Percentiles rank a stretch among this genome's conserved stretches.
Conservation (phyloP, 2,113 vertebrate genomes). For the Stomatorhinus ivindoensis region DNA sequence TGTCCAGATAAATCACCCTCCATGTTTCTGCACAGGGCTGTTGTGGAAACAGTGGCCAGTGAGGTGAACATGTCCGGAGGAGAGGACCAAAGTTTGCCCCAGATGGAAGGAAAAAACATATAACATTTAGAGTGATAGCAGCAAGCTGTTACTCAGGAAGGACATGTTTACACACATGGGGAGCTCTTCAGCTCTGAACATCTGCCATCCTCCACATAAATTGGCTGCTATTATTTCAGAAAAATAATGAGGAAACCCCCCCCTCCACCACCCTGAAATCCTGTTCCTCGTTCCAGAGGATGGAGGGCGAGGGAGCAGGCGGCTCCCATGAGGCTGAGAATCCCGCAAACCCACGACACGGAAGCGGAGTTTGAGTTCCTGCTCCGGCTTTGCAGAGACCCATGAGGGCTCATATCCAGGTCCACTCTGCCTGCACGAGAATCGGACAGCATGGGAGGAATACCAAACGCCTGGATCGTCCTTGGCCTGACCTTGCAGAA, state of each 20-base stretch:
- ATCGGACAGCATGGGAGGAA: neutral
- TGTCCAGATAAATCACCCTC: conserved; percentile 14
- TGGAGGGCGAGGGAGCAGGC: neutral
- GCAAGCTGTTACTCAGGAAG: neutral
- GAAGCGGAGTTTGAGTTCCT: neutral
- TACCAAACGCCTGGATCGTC: neutral
- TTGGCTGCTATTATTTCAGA: conserved; percentile 5
- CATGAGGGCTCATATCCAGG: neutral
- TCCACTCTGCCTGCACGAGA: neutral
- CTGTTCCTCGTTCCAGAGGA: neutral
- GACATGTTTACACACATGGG: neutral
- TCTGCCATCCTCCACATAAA: neutral
- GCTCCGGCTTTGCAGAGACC: neutral
- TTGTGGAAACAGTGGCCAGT: conserved; percentile 13
- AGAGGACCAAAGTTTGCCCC: neutral
- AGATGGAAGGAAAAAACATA: neutral
- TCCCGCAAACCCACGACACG: neutral
- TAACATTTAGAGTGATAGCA: conserved; percentile 16
- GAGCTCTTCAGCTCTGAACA: neutral
- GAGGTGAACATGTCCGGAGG: conserved; percentile 16
- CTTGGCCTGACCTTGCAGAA: neutral
- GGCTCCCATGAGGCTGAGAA: neutral
- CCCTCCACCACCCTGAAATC: conserved; percentile 26
- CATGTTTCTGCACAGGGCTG: conserved; percentile 31
- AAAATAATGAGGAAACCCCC: conserved; percentile 25